A percentile compares a stretch with the other conserved stretches of the same genome.
phyloP scores from a whole-genome alignment of 2,888 invertebrate species.

The Pristionchus arcanus region DNA sequence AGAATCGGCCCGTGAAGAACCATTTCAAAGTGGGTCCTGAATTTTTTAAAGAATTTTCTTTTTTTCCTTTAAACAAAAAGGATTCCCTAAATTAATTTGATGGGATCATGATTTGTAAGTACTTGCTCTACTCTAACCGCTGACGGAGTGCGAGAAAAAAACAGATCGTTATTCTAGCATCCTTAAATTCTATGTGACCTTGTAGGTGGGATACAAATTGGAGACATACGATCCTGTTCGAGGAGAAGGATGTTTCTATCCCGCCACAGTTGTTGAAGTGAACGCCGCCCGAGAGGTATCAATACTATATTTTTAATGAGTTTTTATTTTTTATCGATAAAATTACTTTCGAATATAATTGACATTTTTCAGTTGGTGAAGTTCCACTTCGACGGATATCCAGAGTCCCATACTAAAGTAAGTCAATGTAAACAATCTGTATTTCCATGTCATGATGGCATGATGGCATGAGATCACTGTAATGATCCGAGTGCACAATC shows the following conservation, averaged over 20 bases:
- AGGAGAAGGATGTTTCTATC: conserved; percentile 41
- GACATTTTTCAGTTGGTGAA: conserved; percentile 5
- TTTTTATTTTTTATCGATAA: neutral
- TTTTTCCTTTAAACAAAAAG: too few relatives aligned
- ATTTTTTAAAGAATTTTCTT: neutral
- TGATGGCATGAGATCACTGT: too few relatives aligned
- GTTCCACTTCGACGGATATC: conserved; percentile 39
- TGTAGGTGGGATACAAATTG: conserved; percentile 50
- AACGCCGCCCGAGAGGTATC: neutral
- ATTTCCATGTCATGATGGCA: neutral
- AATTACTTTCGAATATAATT: neutral
- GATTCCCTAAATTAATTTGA: too few relatives aligned
- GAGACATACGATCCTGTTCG: conserved; percentile 47
- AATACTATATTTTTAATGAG: neutral
- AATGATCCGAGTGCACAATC: too few relatives aligned
- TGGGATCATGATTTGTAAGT: too few relatives aligned
- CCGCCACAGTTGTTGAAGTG: conserved; percentile 26
- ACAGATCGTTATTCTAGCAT: too few relatives aligned
- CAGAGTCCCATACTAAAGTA: conserved; percentile 22
- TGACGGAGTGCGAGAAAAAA: neutral
- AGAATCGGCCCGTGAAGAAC: neutral
- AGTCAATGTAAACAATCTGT: neutral
- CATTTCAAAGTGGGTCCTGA: conserved; percentile 2
- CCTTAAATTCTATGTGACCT: neutral
- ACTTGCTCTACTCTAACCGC: too few relatives aligned